These are phyloP conservation scores for Barnardius zonarius DNA, from an alignment of 2,113 vertebrate genomes.

Conservation along the genomic window DNA sequence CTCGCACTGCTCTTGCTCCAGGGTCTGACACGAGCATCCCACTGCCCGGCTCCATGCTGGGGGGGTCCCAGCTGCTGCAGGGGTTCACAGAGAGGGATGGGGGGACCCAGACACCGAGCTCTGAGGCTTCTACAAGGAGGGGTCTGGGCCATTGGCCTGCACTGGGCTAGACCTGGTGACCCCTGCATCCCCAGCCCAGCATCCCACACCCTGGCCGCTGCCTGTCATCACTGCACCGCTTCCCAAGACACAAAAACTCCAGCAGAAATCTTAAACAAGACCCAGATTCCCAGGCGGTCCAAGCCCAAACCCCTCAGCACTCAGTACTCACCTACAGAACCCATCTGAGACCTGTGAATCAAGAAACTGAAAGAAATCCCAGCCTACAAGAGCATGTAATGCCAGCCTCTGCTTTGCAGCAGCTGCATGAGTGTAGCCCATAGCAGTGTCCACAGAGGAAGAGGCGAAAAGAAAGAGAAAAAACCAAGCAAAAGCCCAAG, in stretches of 20 bases:
- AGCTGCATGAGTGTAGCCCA: accelerated
- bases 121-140: background rate
- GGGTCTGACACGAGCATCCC: background rate
- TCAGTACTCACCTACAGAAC: background rate
- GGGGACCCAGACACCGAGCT: background rate
- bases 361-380: background rate
- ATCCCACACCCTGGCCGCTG: accelerated
- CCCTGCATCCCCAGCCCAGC: background rate
- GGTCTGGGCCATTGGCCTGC: background rate
- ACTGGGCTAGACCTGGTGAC: background rate
- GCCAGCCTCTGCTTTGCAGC: background rate
- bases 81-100: background rate
- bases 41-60: accelerated
- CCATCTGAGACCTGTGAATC: background rate
- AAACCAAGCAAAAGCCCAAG: background rate
- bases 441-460: background rate
- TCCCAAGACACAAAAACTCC: background rate
- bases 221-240: accelerated
- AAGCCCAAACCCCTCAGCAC: background rate
- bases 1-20: accelerated
- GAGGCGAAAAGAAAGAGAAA: background rate
- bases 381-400: accelerated
- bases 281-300: background rate
- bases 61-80: background rate
- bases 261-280: background rate